Evolutionary conservation across 1,140 invertebrate genomes (phyloP), one percentile per base, ranked within the genome.

Genomic region (Calycopis cecrops): DNA sequence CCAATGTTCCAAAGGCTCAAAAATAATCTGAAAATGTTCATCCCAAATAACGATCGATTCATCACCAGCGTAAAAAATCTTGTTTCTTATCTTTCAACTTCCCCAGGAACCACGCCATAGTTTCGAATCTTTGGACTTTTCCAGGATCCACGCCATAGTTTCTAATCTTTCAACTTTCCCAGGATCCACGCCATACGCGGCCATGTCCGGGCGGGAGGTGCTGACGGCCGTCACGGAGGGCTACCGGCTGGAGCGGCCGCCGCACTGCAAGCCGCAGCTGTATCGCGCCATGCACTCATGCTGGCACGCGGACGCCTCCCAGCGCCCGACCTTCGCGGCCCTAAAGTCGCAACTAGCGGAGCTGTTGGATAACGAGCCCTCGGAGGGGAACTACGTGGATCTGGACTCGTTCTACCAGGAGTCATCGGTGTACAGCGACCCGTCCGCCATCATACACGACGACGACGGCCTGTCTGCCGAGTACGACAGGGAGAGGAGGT

Each of bases 151-250:
- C n/a, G n/a, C n/a, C n/a, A n/a, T n/a, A n/a, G n/a, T n/a, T n/a
- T n/a, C n/a, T n/a, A n/a, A n/a, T n/a, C n/a, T 28, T 6, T 28
- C 6, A 2, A 28, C 21, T 28, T 38, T 60, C 67, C 9, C 60
- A 95, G 94, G 94, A 55, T 95, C 93, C 16, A 95, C 94, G 66
- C 94, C 94, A 1, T 96, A 95, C 76, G 92, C 93, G 16, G 92
- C 93, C 40, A 92, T 95, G 90, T 92, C 92, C 14, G 94, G 94
- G 0, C 88, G 93, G 1, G 93, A 95, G 73, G 94, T 95, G 10
- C 92, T 95, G 78, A 87, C 92, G 1, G 90, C 91, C 44, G 93
- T 95, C 40, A 91, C 93, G 11, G 92, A 92, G 60, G 94, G 94
- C 33, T 92, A 94, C 70, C 88, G 93, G 2, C 88, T 94, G 7